Evolutionary conservation across 1,140 invertebrate genomes (phyloP), one percentile per base, ranked within the genome.

Genomic region (Triops longicaudatus): DNA sequence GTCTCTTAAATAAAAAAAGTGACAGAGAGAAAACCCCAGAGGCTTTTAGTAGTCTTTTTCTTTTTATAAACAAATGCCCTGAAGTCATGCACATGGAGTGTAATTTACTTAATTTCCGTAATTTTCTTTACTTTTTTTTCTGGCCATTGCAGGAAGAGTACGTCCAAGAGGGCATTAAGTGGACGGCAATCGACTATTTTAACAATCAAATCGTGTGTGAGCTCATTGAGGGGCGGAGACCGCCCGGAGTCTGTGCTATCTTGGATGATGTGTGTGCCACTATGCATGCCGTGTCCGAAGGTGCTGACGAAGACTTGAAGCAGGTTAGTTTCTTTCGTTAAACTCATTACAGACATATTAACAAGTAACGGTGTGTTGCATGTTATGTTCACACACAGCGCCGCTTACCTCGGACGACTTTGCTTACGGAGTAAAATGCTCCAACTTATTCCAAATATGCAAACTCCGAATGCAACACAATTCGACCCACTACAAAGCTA

Each of bases 191-290:
- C 78, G 89, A 92, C 28, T 93, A 90, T 82, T 92, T 92, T 84
- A 91, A 92, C 84, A 93, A 93, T 81, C 89, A 91, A 79, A 84
- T 91, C 75, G 91, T 90, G 63, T 90, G 90, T 79, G 91, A 93
- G 81, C 83, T 93, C 74, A 90, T 93, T 74, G 88, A 86, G 83
- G 84, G 84, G 5, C 88, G 87, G 82, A 81, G 84, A 76, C 87
- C 87, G 10, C 88, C 88, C 76, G 89, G 90, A 78, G 86, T 91
- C 50, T 89, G 91, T 83, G 86, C 87, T 79, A 84, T 92, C 14
- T 83, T 92, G 17, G 91, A 93, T 81, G 91, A 93, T 83, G 88
- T 91, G 5, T 92, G 91, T 84, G 90, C 90, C 1, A 91, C 91
- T 26, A 86, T 91, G 82, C 91, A 92, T 81, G 89, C 89, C 5